phyloP scores from a whole-genome alignment of 2,113 vertebrate genomes.

The Orientallactaga bullata region DNA sequence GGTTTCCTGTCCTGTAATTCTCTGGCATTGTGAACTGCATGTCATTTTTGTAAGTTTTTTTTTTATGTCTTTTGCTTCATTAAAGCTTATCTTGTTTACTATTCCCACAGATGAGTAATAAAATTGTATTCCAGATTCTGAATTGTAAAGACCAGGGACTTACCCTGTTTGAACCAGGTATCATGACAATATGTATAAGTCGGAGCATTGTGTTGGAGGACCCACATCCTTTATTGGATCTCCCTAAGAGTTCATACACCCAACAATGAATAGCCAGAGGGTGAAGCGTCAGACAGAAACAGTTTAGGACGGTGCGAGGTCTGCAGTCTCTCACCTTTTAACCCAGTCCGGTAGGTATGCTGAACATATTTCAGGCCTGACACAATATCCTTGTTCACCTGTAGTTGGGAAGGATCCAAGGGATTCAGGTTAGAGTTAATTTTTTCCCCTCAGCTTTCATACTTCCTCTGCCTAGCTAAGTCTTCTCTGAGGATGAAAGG shows the following conservation, averaged over 20 bases:
- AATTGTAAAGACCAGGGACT: not conserved
- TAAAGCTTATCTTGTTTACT: not conserved
- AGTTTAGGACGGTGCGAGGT: not conserved
- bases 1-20: not conserved
- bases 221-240: not conserved
- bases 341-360: constrained; percentile 88
- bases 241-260: not conserved
- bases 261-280: not conserved
- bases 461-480: not conserved
- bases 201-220: not conserved
- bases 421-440: not conserved
- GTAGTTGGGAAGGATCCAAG: constrained; percentile 57
- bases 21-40: not conserved
- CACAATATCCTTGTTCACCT: constrained; percentile 91
- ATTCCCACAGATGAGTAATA: not conserved
- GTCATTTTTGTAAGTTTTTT: not conserved
- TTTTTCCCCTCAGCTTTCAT: not conserved
- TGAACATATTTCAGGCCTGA: constrained; percentile 91
- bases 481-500: constrained; percentile 18
- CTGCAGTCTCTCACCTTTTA: constrained; percentile 86
- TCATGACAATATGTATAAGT: not conserved
- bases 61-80: not conserved
- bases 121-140: not conserved
- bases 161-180: not conserved
- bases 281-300: not conserved